Evolutionary conservation across 2,113 vertebrate species (phyloP).

Genomic region (Chauna torquata): DNA sequence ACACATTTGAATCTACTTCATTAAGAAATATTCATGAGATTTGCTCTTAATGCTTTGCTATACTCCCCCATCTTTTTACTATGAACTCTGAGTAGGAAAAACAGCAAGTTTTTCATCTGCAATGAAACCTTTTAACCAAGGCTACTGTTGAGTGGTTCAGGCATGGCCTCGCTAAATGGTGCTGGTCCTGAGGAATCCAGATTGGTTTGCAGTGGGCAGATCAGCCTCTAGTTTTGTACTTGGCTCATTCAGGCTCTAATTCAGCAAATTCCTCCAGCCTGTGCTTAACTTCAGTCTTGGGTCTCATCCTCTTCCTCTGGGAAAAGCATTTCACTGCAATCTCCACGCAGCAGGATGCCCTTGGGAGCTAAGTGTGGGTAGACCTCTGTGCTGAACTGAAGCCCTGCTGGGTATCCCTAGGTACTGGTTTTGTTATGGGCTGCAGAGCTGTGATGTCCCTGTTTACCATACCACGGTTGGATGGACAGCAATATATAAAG

Average conservation of each 20-base stretch:
- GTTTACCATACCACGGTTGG: not conserved
- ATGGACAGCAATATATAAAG: not conserved
- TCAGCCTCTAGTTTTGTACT: not conserved
- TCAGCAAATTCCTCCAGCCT: not conserved
- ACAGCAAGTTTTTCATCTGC: not conserved
- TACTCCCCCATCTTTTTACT: not conserved
- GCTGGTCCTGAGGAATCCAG: not conserved
- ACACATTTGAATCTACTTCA: not conserved
- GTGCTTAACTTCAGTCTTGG: not conserved
- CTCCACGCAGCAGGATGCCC: too few relatives aligned
- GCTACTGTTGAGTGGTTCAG: not conserved
- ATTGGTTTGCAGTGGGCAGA: not conserved
- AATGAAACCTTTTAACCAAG: not conserved
- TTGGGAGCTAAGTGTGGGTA: not conserved
- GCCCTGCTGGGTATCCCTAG: not conserved
- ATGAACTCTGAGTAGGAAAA: not conserved
- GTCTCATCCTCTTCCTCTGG: not conserved
- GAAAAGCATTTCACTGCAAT: not conserved
- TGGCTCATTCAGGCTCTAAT: not conserved
- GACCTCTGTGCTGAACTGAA: not conserved
- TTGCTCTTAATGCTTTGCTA: not conserved
- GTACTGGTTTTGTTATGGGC: not conserved
- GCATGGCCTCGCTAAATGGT: not conserved
- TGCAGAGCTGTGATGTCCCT: not conserved
- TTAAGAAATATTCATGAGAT: not conserved